Evolutionary conservation across 2,888 invertebrate genomes (phyloP), one percentile per base, ranked within the genome.

Genomic region (Arge pagana): DNA sequence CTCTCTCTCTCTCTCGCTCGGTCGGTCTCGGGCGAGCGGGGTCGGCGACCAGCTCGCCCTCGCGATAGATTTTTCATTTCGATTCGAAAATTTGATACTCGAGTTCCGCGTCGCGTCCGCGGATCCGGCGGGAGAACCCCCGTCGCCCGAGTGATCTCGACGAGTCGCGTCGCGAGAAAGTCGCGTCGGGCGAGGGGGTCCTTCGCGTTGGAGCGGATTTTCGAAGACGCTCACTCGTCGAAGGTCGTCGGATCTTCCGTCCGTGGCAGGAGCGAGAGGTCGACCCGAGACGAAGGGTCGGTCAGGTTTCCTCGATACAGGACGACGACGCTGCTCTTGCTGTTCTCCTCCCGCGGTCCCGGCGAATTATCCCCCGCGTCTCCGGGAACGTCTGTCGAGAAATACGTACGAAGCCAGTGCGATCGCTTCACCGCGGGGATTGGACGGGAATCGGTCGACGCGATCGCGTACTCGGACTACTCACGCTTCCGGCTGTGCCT

Each of bases 301-400:
- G 52, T 43, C 11, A 52, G 28, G 15, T 59, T 60, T n/a, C 63
- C 64, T 55, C 66, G 64, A 55, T 72, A 70, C 11, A 71, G 59
- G 1, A 71, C 64, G 10, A 69, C 66, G 16, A 70, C 63, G 56
- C 69, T 71, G 51, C 68, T 69, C 49, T 72, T 72, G 48, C 71
- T 71, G 51, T 68, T 67, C 33, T 63, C 63, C 33, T 59, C 58
- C 5, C 52, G 58, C 19, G 54, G 52, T 15, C 18, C 53, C 18
- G 45, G 40, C 16, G 19, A 40, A 4, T 59, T 57, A 24, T 50
- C 49, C 4, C 11, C 33, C 26, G 26, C 31, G 18, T 37, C 58
- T 51, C 58, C 49, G 56, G 43, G 23, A 24, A 45, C 33, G 33
- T 15, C 43, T 45, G 23, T 13, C 40, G 36, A 31, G n/a, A 43